Percentiles rank a stretch among this genome's conserved stretches.
Evolutionary conservation across 2,797 vertebrate genomes (phyloP).

Genomic region (Hapalemur alaotrensis): DNA sequence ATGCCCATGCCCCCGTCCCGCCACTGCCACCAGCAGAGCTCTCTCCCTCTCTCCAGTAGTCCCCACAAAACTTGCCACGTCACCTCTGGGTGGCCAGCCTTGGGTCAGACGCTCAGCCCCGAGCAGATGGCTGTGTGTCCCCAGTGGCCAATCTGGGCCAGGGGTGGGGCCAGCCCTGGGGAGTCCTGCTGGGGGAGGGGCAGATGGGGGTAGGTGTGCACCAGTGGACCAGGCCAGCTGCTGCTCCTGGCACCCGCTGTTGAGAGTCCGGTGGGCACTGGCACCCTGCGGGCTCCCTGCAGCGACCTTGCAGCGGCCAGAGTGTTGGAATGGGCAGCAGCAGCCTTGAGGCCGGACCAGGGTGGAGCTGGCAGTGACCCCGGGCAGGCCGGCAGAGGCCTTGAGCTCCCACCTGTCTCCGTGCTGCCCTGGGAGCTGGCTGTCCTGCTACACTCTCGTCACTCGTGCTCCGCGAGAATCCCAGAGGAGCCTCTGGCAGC

Average conservation of each 20-base stretch:
- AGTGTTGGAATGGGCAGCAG: not conserved
- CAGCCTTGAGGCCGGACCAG: not conserved
- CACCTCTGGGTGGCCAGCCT: not conserved
- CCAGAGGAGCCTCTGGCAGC: not conserved
- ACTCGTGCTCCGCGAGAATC: fast-evolving
- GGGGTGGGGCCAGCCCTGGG: not conserved
- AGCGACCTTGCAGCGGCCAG: not conserved
- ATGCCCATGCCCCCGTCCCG: fast-evolving
- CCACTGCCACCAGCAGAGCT: fast-evolving
- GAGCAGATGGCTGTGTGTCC: not conserved
- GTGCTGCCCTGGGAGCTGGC: too few species aligned
- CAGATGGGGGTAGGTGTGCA: fast-evolving
- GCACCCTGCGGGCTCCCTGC: not conserved
- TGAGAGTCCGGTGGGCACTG: not conserved
- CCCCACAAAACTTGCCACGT: not conserved
- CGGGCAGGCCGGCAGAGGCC: fast-evolving
- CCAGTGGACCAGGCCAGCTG: not conserved
- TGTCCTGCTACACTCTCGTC: not conserved
- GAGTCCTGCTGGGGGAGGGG: not conserved
- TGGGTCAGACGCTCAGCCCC: not conserved
- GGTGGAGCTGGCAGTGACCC: not conserved
- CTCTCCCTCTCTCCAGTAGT: not conserved
- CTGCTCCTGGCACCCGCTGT: fast-evolving
- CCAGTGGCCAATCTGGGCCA: not conserved
- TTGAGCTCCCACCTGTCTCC: not conserved